Evolutionary conservation across 2,113 vertebrate genomes (phyloP), one percentile per base, ranked within the genome.

Genomic region (Pica pica): DNA sequence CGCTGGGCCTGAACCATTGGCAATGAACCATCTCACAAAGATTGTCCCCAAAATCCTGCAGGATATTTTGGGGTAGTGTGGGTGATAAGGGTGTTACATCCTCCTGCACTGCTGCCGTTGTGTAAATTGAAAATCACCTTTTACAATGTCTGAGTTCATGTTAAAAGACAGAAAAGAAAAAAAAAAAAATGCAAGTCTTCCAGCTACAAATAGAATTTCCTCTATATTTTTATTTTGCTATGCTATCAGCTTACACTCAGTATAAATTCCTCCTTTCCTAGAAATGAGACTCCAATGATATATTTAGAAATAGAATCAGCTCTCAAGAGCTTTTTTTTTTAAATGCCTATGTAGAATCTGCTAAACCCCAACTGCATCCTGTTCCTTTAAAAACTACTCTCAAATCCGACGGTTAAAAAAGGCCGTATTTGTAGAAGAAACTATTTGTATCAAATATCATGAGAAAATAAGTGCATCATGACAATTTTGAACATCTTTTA

Each of bases 391-490:
- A 94, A 91, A 79, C 80, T 89, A 49, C 61, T 96, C 83, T 87
- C 95, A 97, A 97, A 96, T 41, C 89, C 90, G 64, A 61, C 17
- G 7, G 97, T 94, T 97, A 97, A 91, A 95, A 94, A 90, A 88
- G 83, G 80, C 91, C 95, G 94, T 97, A 97, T 98, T 83, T 94
- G 96, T 95, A 95, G 97, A 95, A 97, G 90, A 97, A 97, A 98
- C 97, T 98, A 98, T 98, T 97, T 98, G 97, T 98, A 97, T 98
- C 96, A 96, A 97, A 94, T 97, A 98, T 98, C 98, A 98, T 97
- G 97, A 97, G 97, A 92, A 98, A 98, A 97, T 98, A 98, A 98
- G 98, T 96, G 97, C 98, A 98, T 97, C 97, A 95, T 98, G 98
- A 98, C 98, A 98, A 98, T 98, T 98, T 95, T 83, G 95, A 97